phyloP scores from a whole-genome alignment of 2,888 invertebrate species.

The Philereme vetulata region DNA sequence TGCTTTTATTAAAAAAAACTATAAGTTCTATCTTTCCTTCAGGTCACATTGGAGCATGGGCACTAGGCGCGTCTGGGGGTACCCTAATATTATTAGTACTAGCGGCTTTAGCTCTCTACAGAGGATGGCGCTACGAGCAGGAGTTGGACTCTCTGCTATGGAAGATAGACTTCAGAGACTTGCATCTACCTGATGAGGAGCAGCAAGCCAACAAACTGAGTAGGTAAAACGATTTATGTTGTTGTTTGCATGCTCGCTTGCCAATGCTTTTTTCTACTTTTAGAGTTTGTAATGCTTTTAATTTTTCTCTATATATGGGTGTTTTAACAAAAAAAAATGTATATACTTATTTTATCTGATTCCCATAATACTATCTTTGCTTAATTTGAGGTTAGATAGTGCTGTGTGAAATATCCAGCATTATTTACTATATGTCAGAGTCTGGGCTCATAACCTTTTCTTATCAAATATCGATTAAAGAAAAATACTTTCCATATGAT shows the following conservation, averaged over 20 bases:
- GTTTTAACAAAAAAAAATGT: no score
- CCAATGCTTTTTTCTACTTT: background rate
- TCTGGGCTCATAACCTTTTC: background rate
- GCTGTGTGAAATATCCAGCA: no score
- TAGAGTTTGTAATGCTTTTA: no score
- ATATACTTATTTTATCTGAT: no score
- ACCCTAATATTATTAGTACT: constrained; percentile 87
- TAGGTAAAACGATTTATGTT: constrained; percentile 78
- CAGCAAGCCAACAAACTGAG: constrained; percentile 79
- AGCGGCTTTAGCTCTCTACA: constrained; percentile 90
- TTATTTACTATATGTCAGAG: no score
- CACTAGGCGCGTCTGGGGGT: constrained; percentile 91
- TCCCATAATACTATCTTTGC: no score
- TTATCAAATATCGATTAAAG: background rate
- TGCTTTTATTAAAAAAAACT: no score
- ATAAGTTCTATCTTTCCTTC: background rate
- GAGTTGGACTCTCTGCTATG: constrained; percentile 96
- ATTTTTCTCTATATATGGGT: no score
- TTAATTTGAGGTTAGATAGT: no score
- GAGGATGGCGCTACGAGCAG: constrained; percentile 97
- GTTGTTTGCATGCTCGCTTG: constrained; percentile 67
- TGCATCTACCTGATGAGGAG: constrained; percentile 86
- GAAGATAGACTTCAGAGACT: constrained; percentile 96
- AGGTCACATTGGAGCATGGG: constrained; percentile 94
- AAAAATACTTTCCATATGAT: background rate